phyloP scores from a whole-genome alignment of 2,797 vertebrate genomes.

The Centroberyx gerrardi region DNA sequence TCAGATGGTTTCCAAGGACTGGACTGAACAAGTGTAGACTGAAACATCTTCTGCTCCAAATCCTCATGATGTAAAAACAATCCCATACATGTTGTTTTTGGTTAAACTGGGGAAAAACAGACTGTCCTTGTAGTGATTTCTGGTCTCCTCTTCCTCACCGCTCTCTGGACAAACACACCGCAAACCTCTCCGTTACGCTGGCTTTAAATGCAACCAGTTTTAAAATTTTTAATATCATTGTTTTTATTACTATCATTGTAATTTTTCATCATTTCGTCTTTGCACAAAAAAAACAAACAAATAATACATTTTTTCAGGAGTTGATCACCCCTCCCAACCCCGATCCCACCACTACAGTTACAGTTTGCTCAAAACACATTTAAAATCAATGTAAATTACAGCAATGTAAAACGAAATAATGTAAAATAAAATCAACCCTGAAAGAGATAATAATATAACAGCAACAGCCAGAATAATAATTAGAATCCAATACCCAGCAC shows the following conservation, averaged over 20 bases:
- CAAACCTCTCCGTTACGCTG: slow-evolving; percentile 11
- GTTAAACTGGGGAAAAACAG: no score
- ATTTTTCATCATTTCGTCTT: slow-evolving; percentile 88
- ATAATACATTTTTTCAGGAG: slow-evolving; percentile 84
- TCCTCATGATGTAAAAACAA: no score
- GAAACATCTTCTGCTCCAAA: not conserved
- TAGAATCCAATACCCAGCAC: slow-evolving; percentile 88
- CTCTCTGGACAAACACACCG: not conserved
- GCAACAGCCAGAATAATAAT: slow-evolving; percentile 85
- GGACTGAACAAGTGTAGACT: no score
- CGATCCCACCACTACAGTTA: slow-evolving; percentile 85
- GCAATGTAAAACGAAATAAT: slow-evolving; percentile 86
- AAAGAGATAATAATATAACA: slow-evolving; percentile 85
- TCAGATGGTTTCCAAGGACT: no score
- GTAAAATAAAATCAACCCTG: slow-evolving; percentile 88
- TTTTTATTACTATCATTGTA: slow-evolving; percentile 91
- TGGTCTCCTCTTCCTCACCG: no score
- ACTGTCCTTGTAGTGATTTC: no score
- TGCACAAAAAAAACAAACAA: slow-evolving; percentile 83
- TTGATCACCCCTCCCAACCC: slow-evolving; percentile 78
- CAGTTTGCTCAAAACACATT: slow-evolving; percentile 85
- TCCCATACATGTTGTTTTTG: no score
- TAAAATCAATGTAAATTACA: slow-evolving; percentile 89
- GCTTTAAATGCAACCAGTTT: slow-evolving; percentile 42
- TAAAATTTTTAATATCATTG: slow-evolving; percentile 79